Conservation (phyloP, 37 sponge, comb jelly and placozoan species). For the Chondrilla cf. caribensis region DNA sequence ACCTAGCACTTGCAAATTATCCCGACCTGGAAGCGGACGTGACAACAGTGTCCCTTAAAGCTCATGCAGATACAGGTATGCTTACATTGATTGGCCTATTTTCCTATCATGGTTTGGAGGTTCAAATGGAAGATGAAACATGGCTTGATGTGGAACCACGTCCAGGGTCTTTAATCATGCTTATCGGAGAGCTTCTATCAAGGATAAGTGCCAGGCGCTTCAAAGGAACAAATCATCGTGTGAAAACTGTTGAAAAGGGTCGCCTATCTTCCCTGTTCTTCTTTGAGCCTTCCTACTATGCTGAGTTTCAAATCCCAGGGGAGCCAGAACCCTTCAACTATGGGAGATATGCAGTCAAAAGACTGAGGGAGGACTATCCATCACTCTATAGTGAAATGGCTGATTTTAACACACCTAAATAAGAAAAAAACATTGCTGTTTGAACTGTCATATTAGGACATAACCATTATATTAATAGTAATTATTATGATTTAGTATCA, state of each 20-base stretch:
- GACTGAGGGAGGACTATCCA: too few relatives aligned
- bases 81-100: slow-evolving; percentile 42
- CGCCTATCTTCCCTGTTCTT: slow-evolving; percentile 49
- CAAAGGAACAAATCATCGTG: slow-evolving; percentile 29
- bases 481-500: too few relatives aligned
- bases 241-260: too few relatives aligned
- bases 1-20: slow-evolving; percentile 37
- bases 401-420: too few relatives aligned
- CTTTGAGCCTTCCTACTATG: slow-evolving; percentile 39
- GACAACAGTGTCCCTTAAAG: neutral
- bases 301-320: slow-evolving; percentile 28
- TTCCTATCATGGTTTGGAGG: slow-evolving; percentile 33
- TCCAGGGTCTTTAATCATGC: slow-evolving; percentile 44
- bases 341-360: too few relatives aligned
- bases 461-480: too few relatives aligned
- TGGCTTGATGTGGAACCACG: too few relatives aligned
- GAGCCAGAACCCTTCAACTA: too few relatives aligned
- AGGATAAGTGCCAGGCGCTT: slow-evolving; percentile 28
- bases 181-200: slow-evolving; percentile 33
- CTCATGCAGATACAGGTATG: slow-evolving; percentile 33
- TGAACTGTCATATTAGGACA: too few relatives aligned
- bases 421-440: too few relatives aligned
- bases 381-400: too few relatives aligned
- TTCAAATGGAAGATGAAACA: slow-evolving; percentile 6
- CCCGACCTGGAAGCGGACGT: neutral